Percentiles rank a stretch among this genome's conserved stretches.
Conservation (phyloP, 2,888 invertebrate species). For the Lysandra bellargus region DNA sequence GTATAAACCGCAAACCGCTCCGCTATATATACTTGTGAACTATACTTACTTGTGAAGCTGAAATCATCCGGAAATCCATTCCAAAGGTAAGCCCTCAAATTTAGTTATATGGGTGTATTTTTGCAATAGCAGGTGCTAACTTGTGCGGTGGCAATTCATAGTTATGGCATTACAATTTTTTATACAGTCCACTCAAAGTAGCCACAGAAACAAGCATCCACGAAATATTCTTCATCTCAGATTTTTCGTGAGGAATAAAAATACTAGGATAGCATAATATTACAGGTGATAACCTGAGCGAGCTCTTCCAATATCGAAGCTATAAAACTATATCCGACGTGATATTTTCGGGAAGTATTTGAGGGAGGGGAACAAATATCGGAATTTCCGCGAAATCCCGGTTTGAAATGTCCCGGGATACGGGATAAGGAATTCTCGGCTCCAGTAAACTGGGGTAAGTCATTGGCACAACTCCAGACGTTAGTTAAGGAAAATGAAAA, state of each 20-base stretch:
- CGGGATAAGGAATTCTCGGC: neutral
- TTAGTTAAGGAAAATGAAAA: neutral
- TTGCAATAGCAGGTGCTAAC: too few relatives aligned
- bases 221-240: too few relatives aligned
- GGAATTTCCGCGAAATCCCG: neutral
- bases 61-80: too few relatives aligned
- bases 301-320: neutral
- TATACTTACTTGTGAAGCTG: too few relatives aligned
- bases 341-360: neutral
- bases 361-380: neutral
- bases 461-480: neutral
- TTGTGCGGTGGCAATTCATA: too few relatives aligned
- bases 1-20: too few relatives aligned
- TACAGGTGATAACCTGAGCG: neutral
- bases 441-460: neutral
- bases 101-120: too few relatives aligned
- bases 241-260: neutral
- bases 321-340: neutral
- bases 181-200: too few relatives aligned
- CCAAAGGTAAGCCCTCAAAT: too few relatives aligned
- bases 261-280: neutral
- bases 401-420: neutral
- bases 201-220: too few relatives aligned
- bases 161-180: too few relatives aligned
- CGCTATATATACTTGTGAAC: too few relatives aligned